phyloP scores from a whole-genome alignment of 2,888 invertebrate genomes.

The Macaria liturata region DNA sequence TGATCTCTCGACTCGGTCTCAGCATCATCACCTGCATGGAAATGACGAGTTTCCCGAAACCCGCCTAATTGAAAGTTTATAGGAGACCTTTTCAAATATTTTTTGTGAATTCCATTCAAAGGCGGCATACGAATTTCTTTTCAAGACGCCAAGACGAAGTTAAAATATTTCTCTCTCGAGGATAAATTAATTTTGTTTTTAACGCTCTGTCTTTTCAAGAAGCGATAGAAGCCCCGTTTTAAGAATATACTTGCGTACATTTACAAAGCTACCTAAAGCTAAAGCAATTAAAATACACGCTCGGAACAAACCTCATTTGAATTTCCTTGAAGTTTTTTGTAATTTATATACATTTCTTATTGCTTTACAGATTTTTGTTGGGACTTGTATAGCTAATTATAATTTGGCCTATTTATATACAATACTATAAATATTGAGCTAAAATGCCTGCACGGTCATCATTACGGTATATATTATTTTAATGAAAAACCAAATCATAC shows the following conservation, averaged over 20 bases:
- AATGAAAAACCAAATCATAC: too few species aligned
- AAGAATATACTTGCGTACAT: conserved; percentile 27
- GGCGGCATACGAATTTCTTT: conserved; percentile 42
- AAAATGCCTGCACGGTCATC: too few species aligned
- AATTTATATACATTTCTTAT: too few species aligned
- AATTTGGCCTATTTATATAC: too few species aligned
- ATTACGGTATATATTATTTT: too few species aligned
- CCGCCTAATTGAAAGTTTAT: conserved; percentile 20
- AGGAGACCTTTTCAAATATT: conserved; percentile 25
- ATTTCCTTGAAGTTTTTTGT: conserved; percentile 3
- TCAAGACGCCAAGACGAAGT: conserved; percentile 42
- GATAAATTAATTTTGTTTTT: conserved; percentile 59
- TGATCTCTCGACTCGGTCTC: conserved; percentile 49
- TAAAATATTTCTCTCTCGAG: conserved; percentile 51
- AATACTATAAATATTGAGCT: too few species aligned
- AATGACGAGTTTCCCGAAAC: conserved; percentile 41
- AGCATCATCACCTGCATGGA: conserved; percentile 54
- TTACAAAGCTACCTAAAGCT: conserved; percentile 28
- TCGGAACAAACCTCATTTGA: conserved; percentile 25
- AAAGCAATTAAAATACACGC: conserved; percentile 30
- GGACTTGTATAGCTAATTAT: too few species aligned
- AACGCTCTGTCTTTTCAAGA: conserved; percentile 34
- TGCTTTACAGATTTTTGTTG: too few species aligned
- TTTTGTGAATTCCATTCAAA: conserved; percentile 46
- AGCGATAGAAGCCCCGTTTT: conserved; percentile 30